phyloP scores from a whole-genome alignment of 2,113 vertebrate species.

The Alaudala cheleensis region DNA sequence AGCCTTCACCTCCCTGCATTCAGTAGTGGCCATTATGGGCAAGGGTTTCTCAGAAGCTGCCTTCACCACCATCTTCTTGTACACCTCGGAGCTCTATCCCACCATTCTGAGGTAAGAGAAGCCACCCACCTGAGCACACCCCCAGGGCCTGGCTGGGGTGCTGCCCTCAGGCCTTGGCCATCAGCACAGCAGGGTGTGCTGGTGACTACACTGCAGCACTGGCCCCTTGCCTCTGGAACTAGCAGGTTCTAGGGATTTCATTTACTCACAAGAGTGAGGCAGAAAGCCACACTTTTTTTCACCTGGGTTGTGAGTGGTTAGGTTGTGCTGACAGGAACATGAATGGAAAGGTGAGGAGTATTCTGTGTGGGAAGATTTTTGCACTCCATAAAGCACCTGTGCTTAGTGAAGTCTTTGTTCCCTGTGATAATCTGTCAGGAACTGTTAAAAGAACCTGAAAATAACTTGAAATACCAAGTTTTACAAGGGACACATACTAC shows the following conservation, averaged over 20 bases:
- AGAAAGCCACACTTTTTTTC: neutral
- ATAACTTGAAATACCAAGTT: neutral
- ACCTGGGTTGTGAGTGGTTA: neutral
- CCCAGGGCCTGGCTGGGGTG: neutral
- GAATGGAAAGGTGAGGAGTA: neutral
- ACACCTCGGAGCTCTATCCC: conserved; percentile 86
- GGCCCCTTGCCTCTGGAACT: neutral
- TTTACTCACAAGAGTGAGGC: neutral
- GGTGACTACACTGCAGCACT: neutral
- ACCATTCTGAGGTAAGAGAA: conserved; percentile 84
- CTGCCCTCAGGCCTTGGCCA: neutral
- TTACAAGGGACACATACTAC: neutral
- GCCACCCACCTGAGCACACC: neutral
- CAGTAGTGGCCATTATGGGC: conserved; percentile 74
- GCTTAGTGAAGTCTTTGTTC: neutral
- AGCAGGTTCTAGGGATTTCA: neutral
- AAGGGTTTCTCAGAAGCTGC: conserved; percentile 83
- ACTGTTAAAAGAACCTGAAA: neutral
- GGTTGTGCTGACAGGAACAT: neutral
- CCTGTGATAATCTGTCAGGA: neutral
- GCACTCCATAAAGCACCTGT: neutral
- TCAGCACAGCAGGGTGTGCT: neutral
- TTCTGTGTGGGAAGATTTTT: neutral
- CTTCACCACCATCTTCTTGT: conserved; percentile 79
- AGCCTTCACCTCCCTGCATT: conserved; percentile 71